Evolutionary conservation across 2,888 invertebrate genomes (phyloP).

Genomic region (Eurytoma californica): DNA sequence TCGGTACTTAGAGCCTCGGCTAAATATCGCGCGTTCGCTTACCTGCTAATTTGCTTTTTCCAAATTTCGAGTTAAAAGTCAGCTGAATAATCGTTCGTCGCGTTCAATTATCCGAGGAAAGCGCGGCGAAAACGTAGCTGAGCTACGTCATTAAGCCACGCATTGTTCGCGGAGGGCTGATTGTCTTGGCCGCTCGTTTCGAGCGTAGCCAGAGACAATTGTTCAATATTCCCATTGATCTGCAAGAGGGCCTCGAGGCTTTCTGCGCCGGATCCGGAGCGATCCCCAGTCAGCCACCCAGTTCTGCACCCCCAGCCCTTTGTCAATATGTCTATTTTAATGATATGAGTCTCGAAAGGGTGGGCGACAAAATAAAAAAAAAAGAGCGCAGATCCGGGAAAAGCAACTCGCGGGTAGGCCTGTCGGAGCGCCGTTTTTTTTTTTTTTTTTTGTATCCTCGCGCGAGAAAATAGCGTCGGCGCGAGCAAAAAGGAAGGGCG

Average conservation of each 20-base stretch:
- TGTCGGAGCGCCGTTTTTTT: constrained; percentile 16
- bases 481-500: background rate
- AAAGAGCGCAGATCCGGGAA: constrained; percentile 4
- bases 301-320: constrained; percentile 63
- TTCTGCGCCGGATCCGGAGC: constrained; percentile 51
- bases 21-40: background rate
- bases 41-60: too few relatives aligned
- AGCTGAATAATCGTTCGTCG: too few relatives aligned
- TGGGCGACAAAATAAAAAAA: constrained; percentile 42
- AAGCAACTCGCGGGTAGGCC: constrained; percentile 6
- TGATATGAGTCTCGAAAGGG: constrained; percentile 68
- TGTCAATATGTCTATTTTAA: constrained; percentile 75
- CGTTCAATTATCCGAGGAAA: constrained; percentile 9
- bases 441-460: constrained; percentile 17
- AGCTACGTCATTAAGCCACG: constrained; percentile 74
- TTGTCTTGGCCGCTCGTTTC: constrained; percentile 74
- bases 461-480: constrained; percentile 8
- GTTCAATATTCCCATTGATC: constrained; percentile 76
- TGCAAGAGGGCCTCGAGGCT: constrained; percentile 67
- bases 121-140: constrained; percentile 64
- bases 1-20: background rate
- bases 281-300: constrained; percentile 16
- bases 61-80: too few relatives aligned
- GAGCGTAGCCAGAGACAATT: constrained; percentile 74
- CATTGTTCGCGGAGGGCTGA: constrained; percentile 74